Base-by-base conservation (phyloP, 1,140 invertebrate genomes). In the Euura lappo region DNA sequence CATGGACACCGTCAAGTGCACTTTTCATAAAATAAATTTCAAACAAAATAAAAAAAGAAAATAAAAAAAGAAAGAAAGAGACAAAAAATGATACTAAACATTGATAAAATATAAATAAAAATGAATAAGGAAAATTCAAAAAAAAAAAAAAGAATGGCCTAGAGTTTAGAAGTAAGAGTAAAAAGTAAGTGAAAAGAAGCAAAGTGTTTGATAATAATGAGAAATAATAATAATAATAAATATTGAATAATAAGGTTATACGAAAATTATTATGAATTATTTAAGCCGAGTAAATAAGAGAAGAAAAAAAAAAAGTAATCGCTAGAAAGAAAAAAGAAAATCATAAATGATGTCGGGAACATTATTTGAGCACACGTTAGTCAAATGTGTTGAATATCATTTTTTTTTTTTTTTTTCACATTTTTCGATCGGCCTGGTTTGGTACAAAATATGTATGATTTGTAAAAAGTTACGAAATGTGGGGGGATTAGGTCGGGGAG, bases 341-440 rank as follows among this genome's bases (percentile, higher is more conserved):
- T 74, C 76, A 71, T 76, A 82, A 82, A 85, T 79, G 82, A 82
- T 84, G 81, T 83, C 84, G 79, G 80, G 81, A 84, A 81, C 82
- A 85, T 86, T 85, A 83, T 85, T 86, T 81, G 75, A 79, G 76
- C 77, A 77, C 77, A 74, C 78, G 71, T 74, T 75, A 79, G 76
- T 77, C 75, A 75, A 71, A 73, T 79, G 79, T 77, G 81, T 74
- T 76, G n/a, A n/a, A n/a, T n/a, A n/a, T n/a, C n/a, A n/a, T n/a
- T n/a, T n/a, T n/a, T n/a, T n/a, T n/a, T n/a, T n/a, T n/a, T n/a
- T n/a, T n/a, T n/a, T n/a, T n/a, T n/a, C n/a, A 75, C 76, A 76
- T 84, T 86, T 84, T 44, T 84, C 51, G 86, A 87, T 87, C 85
- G 85, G 85, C 85, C 85, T 87, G 85, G 84, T 85, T 86, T 85